Evolutionary conservation across 2,797 vertebrate species (phyloP).

Genomic region (Eurystomus glaucurus): DNA sequence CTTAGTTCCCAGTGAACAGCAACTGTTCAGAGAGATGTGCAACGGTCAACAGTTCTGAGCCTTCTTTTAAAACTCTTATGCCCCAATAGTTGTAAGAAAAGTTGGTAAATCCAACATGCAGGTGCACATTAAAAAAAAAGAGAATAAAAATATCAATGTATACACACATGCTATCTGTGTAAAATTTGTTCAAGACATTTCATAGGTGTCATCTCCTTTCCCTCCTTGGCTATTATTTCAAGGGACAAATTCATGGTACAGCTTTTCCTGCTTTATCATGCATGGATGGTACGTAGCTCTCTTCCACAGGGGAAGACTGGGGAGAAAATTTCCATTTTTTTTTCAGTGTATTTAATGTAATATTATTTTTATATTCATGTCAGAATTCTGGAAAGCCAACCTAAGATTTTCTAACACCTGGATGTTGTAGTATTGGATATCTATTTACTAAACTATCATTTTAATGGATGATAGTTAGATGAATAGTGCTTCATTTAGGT

Average conservation of each 20-base stretch:
- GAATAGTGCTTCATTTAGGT: neutral
- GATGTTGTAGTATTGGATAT: neutral
- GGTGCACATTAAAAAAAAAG: neutral
- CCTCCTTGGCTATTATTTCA: neutral
- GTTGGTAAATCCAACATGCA: neutral
- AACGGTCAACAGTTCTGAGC: neutral
- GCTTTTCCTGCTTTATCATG: neutral
- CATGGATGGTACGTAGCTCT: neutral
- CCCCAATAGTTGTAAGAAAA: neutral
- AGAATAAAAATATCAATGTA: neutral
- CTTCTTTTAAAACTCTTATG: neutral
- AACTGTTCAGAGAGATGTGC: neutral
- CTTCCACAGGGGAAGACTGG: neutral
- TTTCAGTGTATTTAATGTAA: neutral
- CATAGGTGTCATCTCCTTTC: neutral
- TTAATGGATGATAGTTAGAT: neutral
- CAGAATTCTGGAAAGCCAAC: neutral
- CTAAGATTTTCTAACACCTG: neutral
- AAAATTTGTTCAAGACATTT: neutral
- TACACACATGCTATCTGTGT: neutral
- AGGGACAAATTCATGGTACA: neutral
- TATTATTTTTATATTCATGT: neutral
- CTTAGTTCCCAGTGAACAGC: neutral
- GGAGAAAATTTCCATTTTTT: neutral
- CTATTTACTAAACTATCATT: neutral